phyloP scores from a whole-genome alignment of 2,113 vertebrate genomes.

The Bothrops jararaca region DNA sequence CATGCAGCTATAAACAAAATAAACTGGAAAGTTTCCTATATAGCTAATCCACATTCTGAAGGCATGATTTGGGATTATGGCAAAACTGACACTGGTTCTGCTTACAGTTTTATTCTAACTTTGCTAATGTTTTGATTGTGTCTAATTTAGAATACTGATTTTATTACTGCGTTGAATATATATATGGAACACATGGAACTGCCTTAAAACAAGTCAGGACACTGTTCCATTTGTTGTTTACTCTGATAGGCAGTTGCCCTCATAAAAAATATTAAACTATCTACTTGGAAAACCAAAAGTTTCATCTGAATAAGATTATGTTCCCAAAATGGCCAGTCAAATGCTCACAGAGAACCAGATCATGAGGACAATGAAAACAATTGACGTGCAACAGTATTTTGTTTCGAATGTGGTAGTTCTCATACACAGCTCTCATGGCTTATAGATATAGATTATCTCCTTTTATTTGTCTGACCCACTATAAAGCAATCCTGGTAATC shows the following conservation, averaged over 20 bases:
- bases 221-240: background rate
- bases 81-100: background rate
- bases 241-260: background rate
- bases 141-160: background rate
- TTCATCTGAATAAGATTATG: background rate
- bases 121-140: background rate
- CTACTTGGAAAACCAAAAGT: background rate
- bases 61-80: background rate
- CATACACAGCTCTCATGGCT: background rate
- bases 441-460: background rate
- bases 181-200: background rate
- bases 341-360: background rate
- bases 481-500: background rate
- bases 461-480: background rate
- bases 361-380: background rate
- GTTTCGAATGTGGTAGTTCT: background rate
- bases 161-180: background rate
- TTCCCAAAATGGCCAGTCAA: background rate
- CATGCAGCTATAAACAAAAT: slow-evolving; percentile 58
- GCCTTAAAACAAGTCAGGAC: background rate
- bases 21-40: slow-evolving; percentile 44
- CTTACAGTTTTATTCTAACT: background rate
- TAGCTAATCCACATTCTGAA: slow-evolving; percentile 39
- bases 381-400: background rate
- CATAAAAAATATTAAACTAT: background rate